phyloP scores from a whole-genome alignment of 2,797 vertebrate species.

The Hozukius guyotensis region DNA sequence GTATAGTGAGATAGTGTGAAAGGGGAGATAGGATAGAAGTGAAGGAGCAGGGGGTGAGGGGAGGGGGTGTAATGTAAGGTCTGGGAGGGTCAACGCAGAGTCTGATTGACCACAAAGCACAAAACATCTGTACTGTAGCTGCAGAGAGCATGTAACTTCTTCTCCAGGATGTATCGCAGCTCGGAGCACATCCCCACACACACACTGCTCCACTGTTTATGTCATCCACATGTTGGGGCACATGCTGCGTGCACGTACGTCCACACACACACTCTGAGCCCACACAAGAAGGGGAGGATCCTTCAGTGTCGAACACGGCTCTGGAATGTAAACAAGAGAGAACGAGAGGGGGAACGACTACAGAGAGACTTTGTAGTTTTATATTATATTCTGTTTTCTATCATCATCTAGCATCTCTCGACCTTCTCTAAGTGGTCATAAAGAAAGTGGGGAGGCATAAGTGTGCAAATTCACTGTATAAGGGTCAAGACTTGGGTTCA shows the following conservation, averaged over 20 bases:
- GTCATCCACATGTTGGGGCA: conserved; percentile 73
- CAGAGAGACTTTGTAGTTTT: conserved; percentile 31
- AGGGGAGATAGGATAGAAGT: neutral
- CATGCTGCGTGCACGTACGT: conserved; percentile 37
- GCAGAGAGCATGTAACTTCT: conserved; percentile 1
- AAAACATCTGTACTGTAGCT: conserved; percentile 41
- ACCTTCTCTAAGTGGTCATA: neutral
- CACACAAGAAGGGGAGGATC: conserved; percentile 80
- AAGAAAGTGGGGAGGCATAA: neutral
- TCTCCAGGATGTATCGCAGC: neutral
- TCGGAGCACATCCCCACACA: conserved; percentile 10
- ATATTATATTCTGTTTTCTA: neutral
- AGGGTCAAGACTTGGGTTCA: conserved; percentile 42
- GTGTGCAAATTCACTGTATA: conserved; percentile 1
- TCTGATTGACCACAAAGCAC: conserved; percentile 14
- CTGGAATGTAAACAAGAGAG: conserved; percentile 82
- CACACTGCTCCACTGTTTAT: conserved; percentile 60
- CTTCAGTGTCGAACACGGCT: conserved; percentile 69
- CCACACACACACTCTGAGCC: conserved; percentile 49
- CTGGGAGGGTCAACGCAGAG: conserved; percentile 15
- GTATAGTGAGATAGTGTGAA: conserved; percentile 30
- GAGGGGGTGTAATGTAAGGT: conserved; percentile 23
- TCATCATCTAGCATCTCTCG: neutral
- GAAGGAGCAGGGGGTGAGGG: neutral
- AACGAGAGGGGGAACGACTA: conserved; percentile 30